phyloP scores from a whole-genome alignment of 1,140 invertebrate genomes.

The Drosophila arizonae region DNA sequence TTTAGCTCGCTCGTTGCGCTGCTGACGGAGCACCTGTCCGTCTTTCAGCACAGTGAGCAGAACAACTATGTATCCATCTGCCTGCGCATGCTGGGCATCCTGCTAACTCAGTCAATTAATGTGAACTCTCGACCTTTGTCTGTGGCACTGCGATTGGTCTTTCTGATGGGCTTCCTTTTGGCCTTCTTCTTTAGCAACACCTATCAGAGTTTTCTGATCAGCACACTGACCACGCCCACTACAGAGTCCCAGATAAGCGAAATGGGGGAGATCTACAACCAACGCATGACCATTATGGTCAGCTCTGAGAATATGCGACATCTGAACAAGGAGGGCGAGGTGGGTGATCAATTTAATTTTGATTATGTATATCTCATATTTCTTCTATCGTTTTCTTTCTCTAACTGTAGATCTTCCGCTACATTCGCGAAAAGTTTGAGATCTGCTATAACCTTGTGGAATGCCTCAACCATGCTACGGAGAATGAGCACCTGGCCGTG shows the following conservation, averaged over 20 bases:
- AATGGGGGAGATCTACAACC: slow-evolving; percentile 62
- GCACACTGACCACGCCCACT: slow-evolving; percentile 70
- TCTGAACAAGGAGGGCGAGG: slow-evolving; percentile 74
- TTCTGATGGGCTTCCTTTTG: slow-evolving; percentile 57
- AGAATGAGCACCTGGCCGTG: slow-evolving; percentile 63
- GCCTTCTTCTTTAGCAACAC: slow-evolving; percentile 73
- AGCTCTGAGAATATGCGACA: slow-evolving; percentile 73
- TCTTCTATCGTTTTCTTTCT: neutral
- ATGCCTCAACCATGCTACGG: slow-evolving; percentile 65
- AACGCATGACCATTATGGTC: slow-evolving; percentile 73
- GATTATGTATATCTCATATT: neutral
- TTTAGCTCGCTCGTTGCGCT: slow-evolving; percentile 50
- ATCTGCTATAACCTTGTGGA: slow-evolving; percentile 78
- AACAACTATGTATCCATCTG: slow-evolving; percentile 52
- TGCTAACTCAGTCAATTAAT: slow-evolving; percentile 62
- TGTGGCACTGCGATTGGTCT: slow-evolving; percentile 38
- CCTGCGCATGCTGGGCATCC: slow-evolving; percentile 55
- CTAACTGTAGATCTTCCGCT: slow-evolving; percentile 62
- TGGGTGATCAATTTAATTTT: neutral
- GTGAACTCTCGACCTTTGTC: slow-evolving; percentile 37
- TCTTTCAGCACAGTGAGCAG: slow-evolving; percentile 22
- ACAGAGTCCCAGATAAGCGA: slow-evolving; percentile 54
- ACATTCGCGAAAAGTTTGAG: slow-evolving; percentile 75
- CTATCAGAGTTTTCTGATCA: slow-evolving; percentile 77
- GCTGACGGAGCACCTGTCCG: slow-evolving; percentile 42